These are phyloP conservation scores for Eueides isabella DNA, from an alignment of 1,140 invertebrate genomes.

Conservation along the genomic window DNA sequence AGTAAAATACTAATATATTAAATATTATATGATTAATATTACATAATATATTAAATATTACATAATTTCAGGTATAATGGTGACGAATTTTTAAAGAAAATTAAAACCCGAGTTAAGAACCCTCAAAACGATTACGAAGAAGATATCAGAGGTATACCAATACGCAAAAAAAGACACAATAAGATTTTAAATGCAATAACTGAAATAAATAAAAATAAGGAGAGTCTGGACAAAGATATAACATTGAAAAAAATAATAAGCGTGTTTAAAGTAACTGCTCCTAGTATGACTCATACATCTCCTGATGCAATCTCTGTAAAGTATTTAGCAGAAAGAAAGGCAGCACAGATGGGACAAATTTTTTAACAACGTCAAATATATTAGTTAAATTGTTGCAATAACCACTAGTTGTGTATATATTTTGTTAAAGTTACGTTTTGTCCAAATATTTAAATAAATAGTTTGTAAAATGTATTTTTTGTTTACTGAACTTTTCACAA, in stretches of 20 bases:
- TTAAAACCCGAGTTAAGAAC: slow-evolving; percentile 31
- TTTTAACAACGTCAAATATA: background rate
- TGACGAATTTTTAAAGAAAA: slow-evolving; percentile 34
- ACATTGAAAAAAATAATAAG: background rate
- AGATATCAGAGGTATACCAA: slow-evolving; percentile 55
- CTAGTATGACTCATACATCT: background rate
- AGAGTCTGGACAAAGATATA: background rate
- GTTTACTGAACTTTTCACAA: background rate
- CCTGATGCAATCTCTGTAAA: background rate
- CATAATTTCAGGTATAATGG: slow-evolving; percentile 29
- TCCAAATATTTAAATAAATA: background rate
- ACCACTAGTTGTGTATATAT: background rate
- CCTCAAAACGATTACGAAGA: slow-evolving; percentile 54
- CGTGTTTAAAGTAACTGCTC: background rate
- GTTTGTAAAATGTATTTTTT: background rate
- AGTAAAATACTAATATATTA: too few species aligned
- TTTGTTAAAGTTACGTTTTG: background rate
- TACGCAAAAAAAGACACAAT: slow-evolving; percentile 43
- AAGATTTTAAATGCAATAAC: background rate
- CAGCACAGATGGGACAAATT: background rate
- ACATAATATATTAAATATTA: too few species aligned
- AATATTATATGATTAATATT: too few species aligned
- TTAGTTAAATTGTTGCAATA: background rate
- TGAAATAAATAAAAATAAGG: background rate
- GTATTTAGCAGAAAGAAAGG: background rate